Evolutionary conservation across 2,888 invertebrate species (phyloP), one percentile per base, ranked within the genome.

Genomic region (Phengaris arion): DNA sequence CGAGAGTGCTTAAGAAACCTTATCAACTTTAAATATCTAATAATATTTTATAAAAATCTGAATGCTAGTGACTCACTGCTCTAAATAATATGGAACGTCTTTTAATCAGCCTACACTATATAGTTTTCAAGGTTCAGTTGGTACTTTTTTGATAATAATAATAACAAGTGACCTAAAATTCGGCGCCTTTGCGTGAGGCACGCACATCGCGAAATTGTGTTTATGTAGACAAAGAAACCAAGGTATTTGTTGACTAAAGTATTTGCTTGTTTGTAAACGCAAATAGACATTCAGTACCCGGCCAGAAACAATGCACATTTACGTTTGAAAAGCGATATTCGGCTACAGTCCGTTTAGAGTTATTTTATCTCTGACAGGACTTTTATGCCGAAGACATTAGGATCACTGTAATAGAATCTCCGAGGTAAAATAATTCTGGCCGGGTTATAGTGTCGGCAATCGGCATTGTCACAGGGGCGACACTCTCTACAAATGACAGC

Each of bases 181-280:
- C 6, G 10, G 6, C 35, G 64, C 12, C 64, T 6, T 64, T 35
- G 64, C 64, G 64, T 64, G 64, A 64, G 64, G 13, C 64, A 64
- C 64, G 64, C 64, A 64, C 55, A n/a, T 64, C 35, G 64, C 35
- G 12, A 64, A 64, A 64, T 12, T 64, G 35, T 64, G 13, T 64
- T 64, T 64, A 64, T 15, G 64, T 10, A 59, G 2, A 22, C 22
- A 22, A 59, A 10, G 22, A 48, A 10, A 9, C 10, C 22, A 45
- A 64, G 35, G 35, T 45, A 64, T 64, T 64, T 45, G 64, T 22
- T 45, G 35, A 64, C 12, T 45, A 64, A 64, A 64, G 12, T 45
- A 35, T 64, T 35, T 35, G 12, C 22, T 22, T 59, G 59, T 64
- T 64, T 64, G 13, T 64, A 64, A 64, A 64, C 35, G 10, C 35